These are phyloP conservation scores for Emydocephalus ijimae DNA, from an alignment of 2,113 vertebrate species.

Conservation along the genomic window DNA sequence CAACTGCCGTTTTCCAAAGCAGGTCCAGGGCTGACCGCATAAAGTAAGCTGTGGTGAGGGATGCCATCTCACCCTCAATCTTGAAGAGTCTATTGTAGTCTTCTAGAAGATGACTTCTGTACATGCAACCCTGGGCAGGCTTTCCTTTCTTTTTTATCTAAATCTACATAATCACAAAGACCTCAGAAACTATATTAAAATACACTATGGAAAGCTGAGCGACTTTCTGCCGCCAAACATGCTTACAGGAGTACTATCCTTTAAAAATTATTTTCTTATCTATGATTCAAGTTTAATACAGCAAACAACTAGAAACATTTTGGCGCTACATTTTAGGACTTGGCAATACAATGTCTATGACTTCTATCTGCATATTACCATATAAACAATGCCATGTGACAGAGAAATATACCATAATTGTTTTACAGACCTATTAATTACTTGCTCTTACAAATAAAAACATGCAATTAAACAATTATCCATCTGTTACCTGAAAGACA, in stretches of 20 bases:
- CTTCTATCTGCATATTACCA: not conserved
- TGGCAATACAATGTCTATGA: not conserved
- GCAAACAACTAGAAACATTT: not conserved
- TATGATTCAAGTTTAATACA: not conserved
- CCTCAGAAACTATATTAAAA: not conserved
- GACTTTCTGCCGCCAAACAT: not conserved
- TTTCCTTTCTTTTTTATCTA: not conserved
- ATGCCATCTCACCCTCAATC: not conserved
- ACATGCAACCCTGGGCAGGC: not conserved
- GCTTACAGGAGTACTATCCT: not conserved
- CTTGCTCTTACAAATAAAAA: not conserved
- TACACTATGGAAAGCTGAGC: not conserved
- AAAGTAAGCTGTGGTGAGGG: not conserved
- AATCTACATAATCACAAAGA: not conserved
- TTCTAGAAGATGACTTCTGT: not conserved
- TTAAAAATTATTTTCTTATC: not conserved
- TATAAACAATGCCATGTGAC: not conserved
- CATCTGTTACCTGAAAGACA: slow-evolving; percentile 77
- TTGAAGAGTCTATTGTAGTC: not conserved
- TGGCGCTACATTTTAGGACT: not conserved
- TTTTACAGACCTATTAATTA: not conserved
- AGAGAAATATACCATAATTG: not conserved
- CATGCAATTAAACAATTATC: accelerated
- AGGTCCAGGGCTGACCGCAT: not conserved
- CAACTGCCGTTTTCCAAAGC: not conserved